Evolutionary conservation across 2,888 invertebrate genomes (phyloP), one percentile per base, ranked within the genome.

Genomic region (Argynnis bischoffii): DNA sequence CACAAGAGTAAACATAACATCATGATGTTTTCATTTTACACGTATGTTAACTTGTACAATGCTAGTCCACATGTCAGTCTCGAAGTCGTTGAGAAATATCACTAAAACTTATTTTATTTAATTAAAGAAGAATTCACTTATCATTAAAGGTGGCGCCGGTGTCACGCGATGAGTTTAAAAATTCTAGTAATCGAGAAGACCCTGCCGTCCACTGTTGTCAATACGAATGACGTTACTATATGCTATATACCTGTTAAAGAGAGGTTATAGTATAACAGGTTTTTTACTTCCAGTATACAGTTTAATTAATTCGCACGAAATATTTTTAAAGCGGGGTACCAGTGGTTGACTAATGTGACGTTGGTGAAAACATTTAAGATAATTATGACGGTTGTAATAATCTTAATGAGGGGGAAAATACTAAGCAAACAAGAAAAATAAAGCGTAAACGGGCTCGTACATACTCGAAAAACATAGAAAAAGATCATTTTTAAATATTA

Each of bases 1-100:
- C 74, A 71, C 54, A 72, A 66, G 50, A 78, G 67, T 69, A 74
- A 76, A 73, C 72, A 67, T 55, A 65, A 67, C 78, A 78, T 76
- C 50, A 50, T 66, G n/a, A 65, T 76, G 18, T 64, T 71, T 57
- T 63, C 66, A 55, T 74, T 73, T 73, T 73, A 68, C 74, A 70
- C 72, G 70, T 69, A 55, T 64, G 75, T 63, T 18, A 55, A 64
- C 53, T 18, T 57, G 64, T 66, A 70, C 64, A 16, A 31, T 6
- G 5, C n/a, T 2, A 13, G 16, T 41, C 48, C 4, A 50, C 55
- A 47, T 55, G 46, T 21, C 26, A 41, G n/a, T 54, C 15, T 13
- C 1, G 2, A 48, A 26, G n/a, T 16, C 15, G 26, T n/a, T 16
- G 46, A 47, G 21, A 57, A 47, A 6, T 15, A 48, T n/a, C n/a